Conservation (phyloP, 2,888 invertebrate genomes). For the Tetrapedia diversipes region DNA sequence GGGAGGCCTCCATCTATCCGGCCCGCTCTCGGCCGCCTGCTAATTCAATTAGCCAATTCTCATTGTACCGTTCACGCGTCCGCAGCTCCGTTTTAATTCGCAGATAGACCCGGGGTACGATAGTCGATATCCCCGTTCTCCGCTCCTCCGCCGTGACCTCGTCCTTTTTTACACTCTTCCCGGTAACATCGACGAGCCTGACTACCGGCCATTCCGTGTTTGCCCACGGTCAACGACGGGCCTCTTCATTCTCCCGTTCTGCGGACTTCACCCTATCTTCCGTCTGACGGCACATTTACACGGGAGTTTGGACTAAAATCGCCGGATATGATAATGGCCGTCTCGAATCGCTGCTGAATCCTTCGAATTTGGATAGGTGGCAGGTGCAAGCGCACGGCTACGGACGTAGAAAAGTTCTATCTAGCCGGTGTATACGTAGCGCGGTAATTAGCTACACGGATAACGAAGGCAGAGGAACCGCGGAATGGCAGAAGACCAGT, state of each 20-base stretch:
- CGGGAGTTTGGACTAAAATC: not conserved
- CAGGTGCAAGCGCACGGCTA: too few species aligned
- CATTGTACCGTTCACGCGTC: slow-evolving; percentile 48
- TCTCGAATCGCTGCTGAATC: not conserved
- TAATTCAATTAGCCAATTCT: slow-evolving; percentile 58
- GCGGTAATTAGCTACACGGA: too few species aligned
- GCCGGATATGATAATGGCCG: not conserved
- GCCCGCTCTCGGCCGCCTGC: slow-evolving; percentile 12
- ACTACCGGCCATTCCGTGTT: slow-evolving; percentile 47
- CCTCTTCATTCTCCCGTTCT: slow-evolving; percentile 51
- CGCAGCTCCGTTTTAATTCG: slow-evolving; percentile 32
- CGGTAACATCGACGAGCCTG: slow-evolving; percentile 10
- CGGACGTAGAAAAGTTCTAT: not conserved
- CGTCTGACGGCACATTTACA: not conserved
- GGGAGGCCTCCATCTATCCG: slow-evolving; percentile 22
- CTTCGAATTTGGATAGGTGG: not conserved
- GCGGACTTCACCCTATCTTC: slow-evolving; percentile 25
- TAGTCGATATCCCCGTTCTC: slow-evolving; percentile 16
- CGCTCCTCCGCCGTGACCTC: not conserved
- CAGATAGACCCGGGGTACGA: slow-evolving; percentile 25
- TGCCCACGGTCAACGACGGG: slow-evolving; percentile 42
- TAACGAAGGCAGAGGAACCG: too few species aligned
- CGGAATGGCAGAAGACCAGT: too few species aligned
- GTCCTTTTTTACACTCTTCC: slow-evolving; percentile 18
- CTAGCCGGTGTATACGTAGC: too few species aligned